Percentiles rank a stretch among this genome's conserved stretches.
These are phyloP conservation scores for Pseudobourletiella spinata DNA, from an alignment of 1,140 invertebrate genomes.

Conservation along the genomic window DNA sequence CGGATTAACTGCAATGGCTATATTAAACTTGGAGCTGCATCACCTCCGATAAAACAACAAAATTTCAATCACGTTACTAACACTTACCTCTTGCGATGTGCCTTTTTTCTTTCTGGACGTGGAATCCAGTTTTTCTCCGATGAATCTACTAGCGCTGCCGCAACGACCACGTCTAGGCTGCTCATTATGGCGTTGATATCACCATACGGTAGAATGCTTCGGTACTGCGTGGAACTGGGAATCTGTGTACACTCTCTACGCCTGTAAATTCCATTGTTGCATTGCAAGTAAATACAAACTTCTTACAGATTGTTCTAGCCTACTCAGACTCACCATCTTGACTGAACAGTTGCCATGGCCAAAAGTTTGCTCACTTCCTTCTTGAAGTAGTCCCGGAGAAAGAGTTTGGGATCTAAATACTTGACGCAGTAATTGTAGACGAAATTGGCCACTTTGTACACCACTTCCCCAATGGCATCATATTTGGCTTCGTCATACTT, in stretches of 20 bases:
- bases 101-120: neutral
- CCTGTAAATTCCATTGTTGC: no score
- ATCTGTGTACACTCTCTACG: neutral
- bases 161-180: neutral
- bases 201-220: neutral
- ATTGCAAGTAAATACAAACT: no score
- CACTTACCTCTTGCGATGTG: neutral
- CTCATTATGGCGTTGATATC: neutral
- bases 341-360: neutral
- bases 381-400: neutral
- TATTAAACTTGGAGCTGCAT: no score
- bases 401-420: neutral
- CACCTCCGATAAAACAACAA: no score
- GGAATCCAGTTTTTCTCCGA: neutral
- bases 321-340: neutral
- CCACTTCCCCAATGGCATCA: neutral
- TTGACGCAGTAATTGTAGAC: neutral
- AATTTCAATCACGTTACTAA: no score
- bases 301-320: no score
- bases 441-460: neutral
- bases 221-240: neutral
- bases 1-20: no score
- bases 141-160: neutral
- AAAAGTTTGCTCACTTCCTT: neutral
- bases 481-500: neutral